These are phyloP conservation scores for Campoletis raptor DNA, from an alignment of 2,888 invertebrate genomes.

Conservation along the genomic window DNA sequence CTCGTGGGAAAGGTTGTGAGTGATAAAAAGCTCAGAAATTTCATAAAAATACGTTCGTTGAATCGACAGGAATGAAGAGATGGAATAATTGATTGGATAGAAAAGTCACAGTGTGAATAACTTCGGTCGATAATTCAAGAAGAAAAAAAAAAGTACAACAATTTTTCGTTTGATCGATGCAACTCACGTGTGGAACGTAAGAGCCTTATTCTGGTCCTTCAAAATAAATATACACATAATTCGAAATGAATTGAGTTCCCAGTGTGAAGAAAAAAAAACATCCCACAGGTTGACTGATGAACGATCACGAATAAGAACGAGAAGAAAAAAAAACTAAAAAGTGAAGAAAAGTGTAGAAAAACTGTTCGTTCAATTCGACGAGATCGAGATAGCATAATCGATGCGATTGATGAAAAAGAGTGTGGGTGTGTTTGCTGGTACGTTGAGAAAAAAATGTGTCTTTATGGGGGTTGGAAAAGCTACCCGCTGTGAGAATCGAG, in stretches of 20 bases:
- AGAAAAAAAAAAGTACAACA: conserved; percentile 7
- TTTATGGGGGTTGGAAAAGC: conserved; percentile 62
- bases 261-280: conserved; percentile 25
- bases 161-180: conserved; percentile 24
- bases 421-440: conserved; percentile 44
- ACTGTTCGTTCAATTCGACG: conserved; percentile 46
- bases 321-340: not conserved
- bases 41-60: not conserved
- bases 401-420: conserved; percentile 27
- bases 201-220: not conserved
- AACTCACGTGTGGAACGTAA: not conserved
- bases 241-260: conserved; percentile 50
- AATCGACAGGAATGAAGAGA: conserved; percentile 1
- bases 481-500: conserved; percentile 68
- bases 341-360: conserved; percentile 5
- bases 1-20: not conserved
- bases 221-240: conserved; percentile 27
- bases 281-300: conserved; percentile 29
- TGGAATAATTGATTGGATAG: not conserved
- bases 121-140: conserved; percentile 6
- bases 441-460: conserved; percentile 43
- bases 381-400: conserved; percentile 67
- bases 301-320: not conserved
- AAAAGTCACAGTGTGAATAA: not conserved
- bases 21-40: not conserved